Evolutionary conservation across 1,140 invertebrate genomes (phyloP).

Genomic region (Temnothorax curvispinosus): DNA sequence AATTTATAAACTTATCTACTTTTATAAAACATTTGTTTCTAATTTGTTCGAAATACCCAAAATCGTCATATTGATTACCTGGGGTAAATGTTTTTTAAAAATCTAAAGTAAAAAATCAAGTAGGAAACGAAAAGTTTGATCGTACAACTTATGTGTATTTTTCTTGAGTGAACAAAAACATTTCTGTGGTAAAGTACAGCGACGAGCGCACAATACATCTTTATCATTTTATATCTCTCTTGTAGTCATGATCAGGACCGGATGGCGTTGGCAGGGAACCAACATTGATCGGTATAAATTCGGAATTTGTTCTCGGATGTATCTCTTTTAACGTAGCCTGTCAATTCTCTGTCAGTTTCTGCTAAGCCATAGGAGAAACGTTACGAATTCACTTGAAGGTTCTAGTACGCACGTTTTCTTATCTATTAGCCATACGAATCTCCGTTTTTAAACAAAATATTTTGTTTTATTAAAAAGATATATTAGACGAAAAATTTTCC

Average conservation of each 20-base stretch:
- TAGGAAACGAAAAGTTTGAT: not conserved
- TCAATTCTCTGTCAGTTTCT: slow-evolving; percentile 53
- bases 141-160: not conserved
- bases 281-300: slow-evolving; percentile 54
- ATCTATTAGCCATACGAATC: not conserved
- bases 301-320: slow-evolving; percentile 47
- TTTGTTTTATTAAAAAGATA: not conserved
- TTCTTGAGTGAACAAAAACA: not conserved
- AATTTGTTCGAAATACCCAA: not conserved
- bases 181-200: not conserved
- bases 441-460: not conserved
- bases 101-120: not conserved
- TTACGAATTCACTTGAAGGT: slow-evolving; percentile 1
- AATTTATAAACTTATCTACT: not conserved
- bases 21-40: not conserved
- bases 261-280: slow-evolving; percentile 50
- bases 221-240: slow-evolving; percentile 24
- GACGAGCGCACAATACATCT: slow-evolving; percentile 2
- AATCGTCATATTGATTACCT: not conserved
- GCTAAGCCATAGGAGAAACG: not conserved
- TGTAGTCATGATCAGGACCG: slow-evolving; percentile 23
- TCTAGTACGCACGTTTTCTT: not conserved
- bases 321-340: slow-evolving; percentile 36
- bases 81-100: not conserved
- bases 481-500: not conserved